Base-by-base conservation (phyloP, 2,113 vertebrate species). In the Indri indri region DNA sequence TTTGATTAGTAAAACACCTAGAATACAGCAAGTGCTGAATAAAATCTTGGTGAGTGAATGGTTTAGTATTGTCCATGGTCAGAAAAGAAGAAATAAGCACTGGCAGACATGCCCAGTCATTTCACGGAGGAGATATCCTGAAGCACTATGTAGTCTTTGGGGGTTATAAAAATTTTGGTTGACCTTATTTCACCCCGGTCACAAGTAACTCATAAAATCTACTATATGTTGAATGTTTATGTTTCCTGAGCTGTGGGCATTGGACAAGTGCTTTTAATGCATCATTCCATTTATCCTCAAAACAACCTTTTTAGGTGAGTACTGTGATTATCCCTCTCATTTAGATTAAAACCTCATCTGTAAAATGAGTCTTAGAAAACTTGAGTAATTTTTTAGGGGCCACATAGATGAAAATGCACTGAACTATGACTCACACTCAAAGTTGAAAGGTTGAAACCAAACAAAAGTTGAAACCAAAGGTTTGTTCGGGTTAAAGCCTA, bases 301-400 rank as follows among this genome's bases (percentile, higher is more conserved):
- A 92, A 52, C 79, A 79, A n/a, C 57, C 32, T 50, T 79, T 76
- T 70, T 37, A 81, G 50, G 92, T 86, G 45, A 90, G n/a, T 40
- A 9, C 59, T 50, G 47, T 73, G 76, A 79, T 81, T 82, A 88
- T 85, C n/a, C 2, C 52, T 96, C 40, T 94, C 76, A 6, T 92
- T 90, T 88, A 92, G 52, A 81, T 76, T 87, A 88, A 96, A 89
- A 88, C 17, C 11, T 88, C 22, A 88, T 68, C 45, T 90, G 54
- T 85, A 42, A 96, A 71, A 95, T 47, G 57, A 94, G 11, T 80
- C 47, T 84, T 9, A 59, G 18, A 81, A n/a, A 45, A 23, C 37
- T 88, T n/a, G 79, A 25, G 57, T 84, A 42, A 70, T 61, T 92
- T 92, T 16, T 47, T 76, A 85, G 50, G 79, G 57, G 88, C 68